Base-by-base conservation (phyloP, 2,888 invertebrate species). In the Entomobrya proxima region DNA sequence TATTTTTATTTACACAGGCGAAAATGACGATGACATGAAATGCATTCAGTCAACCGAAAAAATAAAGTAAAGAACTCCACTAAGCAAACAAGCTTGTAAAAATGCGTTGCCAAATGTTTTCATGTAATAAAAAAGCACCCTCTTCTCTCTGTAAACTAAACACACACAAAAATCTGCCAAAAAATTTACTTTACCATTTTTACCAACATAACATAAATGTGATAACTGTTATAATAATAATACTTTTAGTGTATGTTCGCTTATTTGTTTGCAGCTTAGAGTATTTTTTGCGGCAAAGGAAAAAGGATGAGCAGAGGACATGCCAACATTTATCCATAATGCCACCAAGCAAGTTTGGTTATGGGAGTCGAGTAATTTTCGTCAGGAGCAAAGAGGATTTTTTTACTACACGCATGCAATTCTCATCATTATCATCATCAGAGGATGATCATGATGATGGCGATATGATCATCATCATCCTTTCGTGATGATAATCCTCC, bases 41-140 rank as follows among this genome's bases (percentile, higher is more conserved):
- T 55, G 69, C 74, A 81, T 83, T 64, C 83, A 83, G 52, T 76
- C 69, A 77, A 30, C 47, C 76, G 58, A 64, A 24, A 13, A 64
- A 44, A 50, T 18, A 27, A 64, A 69, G 69, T 37, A 21, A 35
- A 58, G 64, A 18, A n/a, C n/a, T n/a, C n/a, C n/a, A n/a, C n/a
- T 67, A 72, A 58, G 79, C 79, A 85, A 85, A 85, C 85, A 85
- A 79, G 85, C 78, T 18, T 83, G 67, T n/a, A n/a, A n/a, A n/a
- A 81, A 81, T 74, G 76, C 67, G 27, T 78, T n/a, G n/a, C n/a
- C n/a, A n/a, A n/a, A n/a, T n/a, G n/a, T n/a, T n/a, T n/a, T n/a
- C n/a, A n/a, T n/a, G n/a, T n/a, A n/a, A n/a, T n/a, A n/a, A n/a
- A n/a, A n/a, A n/a, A n/a, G n/a, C n/a, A n/a, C n/a, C n/a, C n/a